Conservation (phyloP, 2,113 vertebrate genomes). For the Otocyon megalotis region DNA sequence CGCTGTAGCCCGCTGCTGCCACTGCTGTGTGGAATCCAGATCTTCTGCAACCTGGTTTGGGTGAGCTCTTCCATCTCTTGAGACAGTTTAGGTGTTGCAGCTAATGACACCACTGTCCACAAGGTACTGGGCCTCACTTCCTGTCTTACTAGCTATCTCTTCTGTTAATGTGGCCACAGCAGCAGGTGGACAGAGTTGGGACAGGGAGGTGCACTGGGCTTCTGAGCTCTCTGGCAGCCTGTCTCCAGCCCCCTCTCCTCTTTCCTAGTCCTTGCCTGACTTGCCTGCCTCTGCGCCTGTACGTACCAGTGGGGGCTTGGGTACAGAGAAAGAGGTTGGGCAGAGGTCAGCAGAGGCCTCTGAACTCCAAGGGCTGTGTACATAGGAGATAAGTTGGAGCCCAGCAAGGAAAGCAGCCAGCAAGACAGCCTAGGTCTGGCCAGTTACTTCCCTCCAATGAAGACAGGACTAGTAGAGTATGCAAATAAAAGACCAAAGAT, state of each 20-base stretch:
- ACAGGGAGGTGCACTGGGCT: not conserved
- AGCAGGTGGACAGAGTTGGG: constrained; percentile 31
- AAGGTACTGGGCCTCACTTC: constrained; percentile 40
- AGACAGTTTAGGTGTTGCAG: constrained; percentile 83
- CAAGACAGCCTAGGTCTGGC: constrained; percentile 67
- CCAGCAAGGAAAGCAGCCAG: constrained; percentile 71
- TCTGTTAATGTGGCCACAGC: constrained; percentile 46
- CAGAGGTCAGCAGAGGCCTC: constrained; percentile 75
- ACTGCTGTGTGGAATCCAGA: constrained; percentile 92
- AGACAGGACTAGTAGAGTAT: constrained; percentile 75
- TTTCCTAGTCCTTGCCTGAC: constrained; percentile 51
- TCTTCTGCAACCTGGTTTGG: constrained; percentile 93
- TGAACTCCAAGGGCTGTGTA: constrained; percentile 78
- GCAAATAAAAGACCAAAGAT: constrained; percentile 80
- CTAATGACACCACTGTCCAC: constrained; percentile 48
- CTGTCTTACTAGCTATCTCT: constrained; percentile 54
- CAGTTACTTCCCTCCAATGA: constrained; percentile 75
- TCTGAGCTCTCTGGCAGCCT: constrained; percentile 61
- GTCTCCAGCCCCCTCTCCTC: constrained; percentile 41
- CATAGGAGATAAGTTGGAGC: constrained; percentile 75
- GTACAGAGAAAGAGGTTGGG: constrained; percentile 37
- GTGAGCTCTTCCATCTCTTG: constrained; percentile 87
- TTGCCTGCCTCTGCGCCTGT: constrained; percentile 55
- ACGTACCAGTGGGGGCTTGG: constrained; percentile 51
- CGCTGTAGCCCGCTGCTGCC: constrained; percentile 85